These are phyloP conservation scores for Sturnus vulgaris DNA, from an alignment of 2,113 vertebrate genomes.

Conservation along the genomic window DNA sequence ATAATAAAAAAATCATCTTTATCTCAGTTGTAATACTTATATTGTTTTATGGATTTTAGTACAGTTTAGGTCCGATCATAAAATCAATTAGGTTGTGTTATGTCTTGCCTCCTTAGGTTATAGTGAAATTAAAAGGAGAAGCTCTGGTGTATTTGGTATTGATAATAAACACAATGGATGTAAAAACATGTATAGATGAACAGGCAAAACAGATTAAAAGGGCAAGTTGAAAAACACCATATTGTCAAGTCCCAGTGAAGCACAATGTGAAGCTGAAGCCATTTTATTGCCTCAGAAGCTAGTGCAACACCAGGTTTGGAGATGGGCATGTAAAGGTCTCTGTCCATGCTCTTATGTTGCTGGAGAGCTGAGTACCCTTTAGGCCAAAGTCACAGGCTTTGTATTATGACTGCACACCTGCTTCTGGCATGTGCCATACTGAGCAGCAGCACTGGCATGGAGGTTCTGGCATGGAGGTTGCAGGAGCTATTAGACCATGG, in stretches of 20 bases:
- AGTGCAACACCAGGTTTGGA: neutral
- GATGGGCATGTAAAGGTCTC: fast-evolving
- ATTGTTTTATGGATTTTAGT: neutral
- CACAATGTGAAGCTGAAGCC: neutral
- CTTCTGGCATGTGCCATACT: fast-evolving
- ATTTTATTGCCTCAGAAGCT: neutral
- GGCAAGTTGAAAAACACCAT: neutral
- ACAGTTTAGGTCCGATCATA: neutral
- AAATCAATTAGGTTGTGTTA: neutral
- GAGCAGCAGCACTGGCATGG: neutral
- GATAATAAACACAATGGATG: neutral
- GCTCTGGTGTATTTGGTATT: neutral
- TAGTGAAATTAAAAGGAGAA: neutral
- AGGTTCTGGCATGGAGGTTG: neutral
- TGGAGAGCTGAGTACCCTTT: neutral
- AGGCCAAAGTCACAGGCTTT: neutral
- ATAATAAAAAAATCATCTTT: neutral
- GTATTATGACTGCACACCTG: neutral
- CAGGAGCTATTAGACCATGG: neutral
- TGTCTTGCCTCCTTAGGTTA: neutral
- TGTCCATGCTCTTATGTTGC: fast-evolving
- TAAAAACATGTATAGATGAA: neutral
- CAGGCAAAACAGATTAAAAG: neutral
- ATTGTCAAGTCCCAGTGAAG: neutral
- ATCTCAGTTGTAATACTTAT: neutral